A percentile compares a stretch with the other conserved stretches of the same genome.
These are phyloP conservation scores for Tragelaphus strepsiceros DNA, from an alignment of 2,113 vertebrate genomes.

Conservation along the genomic window DNA sequence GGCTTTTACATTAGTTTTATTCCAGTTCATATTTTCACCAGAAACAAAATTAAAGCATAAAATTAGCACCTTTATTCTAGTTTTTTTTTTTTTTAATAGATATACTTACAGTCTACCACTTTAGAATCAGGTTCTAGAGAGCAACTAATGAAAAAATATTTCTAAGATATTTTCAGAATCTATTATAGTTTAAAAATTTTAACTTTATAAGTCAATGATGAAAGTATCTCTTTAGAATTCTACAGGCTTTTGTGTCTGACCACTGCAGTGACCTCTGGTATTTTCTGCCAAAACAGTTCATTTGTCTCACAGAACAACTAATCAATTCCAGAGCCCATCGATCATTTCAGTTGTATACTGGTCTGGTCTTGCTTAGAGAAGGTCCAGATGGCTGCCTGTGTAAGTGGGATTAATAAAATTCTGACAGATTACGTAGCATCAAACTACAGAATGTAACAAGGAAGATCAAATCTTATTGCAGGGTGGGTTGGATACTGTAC, in stretches of 20 bases:
- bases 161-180: slow-evolving; percentile 52
- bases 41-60: slow-evolving; percentile 7
- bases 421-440: slow-evolving; percentile 85
- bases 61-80: background rate
- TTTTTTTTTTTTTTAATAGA: background rate
- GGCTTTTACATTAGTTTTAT: background rate
- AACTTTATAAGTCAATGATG: slow-evolving; percentile 72
- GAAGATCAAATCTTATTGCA: slow-evolving; percentile 63
- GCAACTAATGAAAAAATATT: slow-evolving; percentile 20
- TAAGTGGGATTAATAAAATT: slow-evolving; percentile 90
- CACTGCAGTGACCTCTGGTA: slow-evolving; percentile 89
- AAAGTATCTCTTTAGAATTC: slow-evolving; percentile 83
- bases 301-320: slow-evolving; percentile 94
- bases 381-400: slow-evolving; percentile 83
- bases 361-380: slow-evolving; percentile 75
- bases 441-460: slow-evolving; percentile 79
- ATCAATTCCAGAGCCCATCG: slow-evolving; percentile 96
- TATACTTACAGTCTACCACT: background rate
- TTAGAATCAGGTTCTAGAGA: background rate
- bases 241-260: slow-evolving; percentile 81
- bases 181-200: slow-evolving; percentile 18
- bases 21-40: slow-evolving; percentile 13
- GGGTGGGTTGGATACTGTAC: background rate
- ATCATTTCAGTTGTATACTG: slow-evolving; percentile 84
- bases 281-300: slow-evolving; percentile 94